phyloP scores from a whole-genome alignment of 1,140 invertebrate species.

The Conus betulinus region DNA sequence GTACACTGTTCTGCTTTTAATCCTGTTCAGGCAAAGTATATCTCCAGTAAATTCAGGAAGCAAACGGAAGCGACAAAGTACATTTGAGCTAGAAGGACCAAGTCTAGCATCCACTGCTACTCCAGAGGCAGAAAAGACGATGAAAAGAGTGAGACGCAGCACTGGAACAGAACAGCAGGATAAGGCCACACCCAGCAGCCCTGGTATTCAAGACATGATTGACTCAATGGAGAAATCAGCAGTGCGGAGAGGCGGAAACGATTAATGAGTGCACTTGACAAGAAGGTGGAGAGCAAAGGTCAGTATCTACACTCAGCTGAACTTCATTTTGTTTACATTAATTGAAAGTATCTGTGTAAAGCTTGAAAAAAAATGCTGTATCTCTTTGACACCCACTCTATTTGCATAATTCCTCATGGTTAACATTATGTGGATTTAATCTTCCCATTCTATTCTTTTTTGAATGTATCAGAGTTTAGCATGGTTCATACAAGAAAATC shows the following conservation, averaged over 20 bases:
- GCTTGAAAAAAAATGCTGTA: too few species aligned
- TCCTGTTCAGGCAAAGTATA: not conserved
- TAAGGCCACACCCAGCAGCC: constrained; percentile 39
- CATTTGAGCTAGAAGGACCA: constrained; percentile 53
- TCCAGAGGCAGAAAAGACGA: constrained; percentile 11
- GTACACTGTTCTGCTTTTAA: not conserved
- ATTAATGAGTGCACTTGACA: constrained; percentile 61
- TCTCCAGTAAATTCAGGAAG: not conserved
- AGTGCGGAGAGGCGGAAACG: constrained; percentile 60
- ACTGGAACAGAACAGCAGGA: constrained; percentile 9
- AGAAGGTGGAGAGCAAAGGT: constrained; percentile 64
- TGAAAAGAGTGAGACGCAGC: constrained; percentile 30
- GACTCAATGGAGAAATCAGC: constrained; percentile 56
- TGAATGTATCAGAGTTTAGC: too few species aligned
- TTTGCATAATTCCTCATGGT: too few species aligned
- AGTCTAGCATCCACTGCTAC: constrained; percentile 27
- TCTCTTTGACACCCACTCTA: too few species aligned
- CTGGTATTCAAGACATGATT: constrained; percentile 57
- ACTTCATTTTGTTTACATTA: too few species aligned
- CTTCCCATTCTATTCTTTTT: too few species aligned
- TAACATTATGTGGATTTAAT: too few species aligned
- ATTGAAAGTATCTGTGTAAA: too few species aligned
- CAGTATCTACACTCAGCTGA: not conserved
- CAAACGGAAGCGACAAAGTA: constrained; percentile 46
- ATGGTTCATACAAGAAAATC: too few species aligned